phyloP scores from a whole-genome alignment of 2,888 invertebrate genomes.

The Callimorpha dominula region DNA sequence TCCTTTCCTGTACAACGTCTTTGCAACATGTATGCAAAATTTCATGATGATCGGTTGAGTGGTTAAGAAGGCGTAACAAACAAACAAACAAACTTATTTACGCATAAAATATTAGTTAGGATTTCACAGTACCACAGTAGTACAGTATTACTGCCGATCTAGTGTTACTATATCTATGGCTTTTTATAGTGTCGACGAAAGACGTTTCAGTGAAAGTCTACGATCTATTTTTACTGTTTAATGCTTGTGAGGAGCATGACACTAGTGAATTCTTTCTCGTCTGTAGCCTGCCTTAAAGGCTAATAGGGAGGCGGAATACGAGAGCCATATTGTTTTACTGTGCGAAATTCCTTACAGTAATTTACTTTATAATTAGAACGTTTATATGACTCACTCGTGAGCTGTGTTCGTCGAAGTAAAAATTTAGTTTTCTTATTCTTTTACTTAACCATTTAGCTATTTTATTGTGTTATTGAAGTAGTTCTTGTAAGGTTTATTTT shows the following conservation, averaged over 20 bases:
- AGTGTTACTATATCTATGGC: conserved; percentile 1
- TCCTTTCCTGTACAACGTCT: no score
- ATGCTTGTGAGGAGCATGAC: conserved; percentile 18
- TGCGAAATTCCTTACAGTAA: conserved; percentile 14
- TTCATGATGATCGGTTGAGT: no score
- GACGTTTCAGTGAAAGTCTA: conserved; percentile 16
- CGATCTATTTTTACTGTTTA: conserved; percentile 37
- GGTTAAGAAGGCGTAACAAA: no score
- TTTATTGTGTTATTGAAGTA: not conserved
- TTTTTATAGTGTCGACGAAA: conserved; percentile 44
- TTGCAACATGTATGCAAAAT: no score
- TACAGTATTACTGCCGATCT: not conserved
- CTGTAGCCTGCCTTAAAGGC: conserved; percentile 15
- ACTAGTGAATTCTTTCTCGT: conserved; percentile 11
- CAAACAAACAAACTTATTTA: no score
- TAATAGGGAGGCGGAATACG: conserved; percentile 21
- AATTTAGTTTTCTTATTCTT: not conserved
- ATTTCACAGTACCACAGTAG: no score
- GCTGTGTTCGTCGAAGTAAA: conserved; percentile 1
- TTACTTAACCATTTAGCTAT: not conserved
- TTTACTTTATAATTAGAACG: conserved; percentile 18
- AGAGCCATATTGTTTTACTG: conserved; percentile 22
- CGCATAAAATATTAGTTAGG: no score
- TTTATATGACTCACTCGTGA: conserved; percentile 3
- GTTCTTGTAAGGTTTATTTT: not conserved